These are phyloP conservation scores for Cherax quadricarinatus DNA, from an alignment of 1,140 invertebrate genomes.

Conservation along the genomic window DNA sequence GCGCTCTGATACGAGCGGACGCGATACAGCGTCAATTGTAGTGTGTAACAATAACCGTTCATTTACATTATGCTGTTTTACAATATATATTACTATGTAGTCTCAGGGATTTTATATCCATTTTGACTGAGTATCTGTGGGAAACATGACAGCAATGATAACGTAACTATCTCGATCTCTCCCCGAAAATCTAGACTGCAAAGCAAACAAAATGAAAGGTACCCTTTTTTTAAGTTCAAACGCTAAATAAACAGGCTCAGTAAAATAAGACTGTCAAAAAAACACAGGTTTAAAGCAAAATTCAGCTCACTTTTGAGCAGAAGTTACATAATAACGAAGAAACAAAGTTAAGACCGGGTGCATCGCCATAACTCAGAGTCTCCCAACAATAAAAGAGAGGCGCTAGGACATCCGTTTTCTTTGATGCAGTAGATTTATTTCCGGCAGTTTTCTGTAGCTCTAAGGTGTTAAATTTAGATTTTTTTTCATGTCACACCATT, in stretches of 20 bases:
- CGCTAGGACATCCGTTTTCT: conserved; percentile 59
- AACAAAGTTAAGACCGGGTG: conserved; percentile 45
- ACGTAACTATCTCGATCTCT: neutral
- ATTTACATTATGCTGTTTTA: too few relatives aligned
- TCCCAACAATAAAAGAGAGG: conserved; percentile 66
- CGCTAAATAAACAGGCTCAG: neutral
- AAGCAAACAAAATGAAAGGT: neutral
- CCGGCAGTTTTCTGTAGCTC: conserved; percentile 57
- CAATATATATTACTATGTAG: too few relatives aligned
- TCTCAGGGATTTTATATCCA: too few relatives aligned
- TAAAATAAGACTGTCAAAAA: neutral
- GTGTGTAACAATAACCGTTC: too few relatives aligned
- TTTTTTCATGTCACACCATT: neutral
- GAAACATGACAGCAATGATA: too few relatives aligned
- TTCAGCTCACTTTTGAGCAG: neutral
- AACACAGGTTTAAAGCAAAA: neutral
- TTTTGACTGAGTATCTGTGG: too few relatives aligned
- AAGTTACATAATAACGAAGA: conserved; percentile 45
- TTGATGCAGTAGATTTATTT: conserved; percentile 66
- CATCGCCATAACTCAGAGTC: conserved; percentile 59
- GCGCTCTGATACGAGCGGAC: too few relatives aligned
- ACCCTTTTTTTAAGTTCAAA: neutral
- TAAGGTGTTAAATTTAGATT: conserved; percentile 26
- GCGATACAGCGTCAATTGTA: too few relatives aligned
- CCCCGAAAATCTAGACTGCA: neutral